phyloP scores from a whole-genome alignment of 2,113 vertebrate genomes.

The Ammospiza nelsoni region DNA sequence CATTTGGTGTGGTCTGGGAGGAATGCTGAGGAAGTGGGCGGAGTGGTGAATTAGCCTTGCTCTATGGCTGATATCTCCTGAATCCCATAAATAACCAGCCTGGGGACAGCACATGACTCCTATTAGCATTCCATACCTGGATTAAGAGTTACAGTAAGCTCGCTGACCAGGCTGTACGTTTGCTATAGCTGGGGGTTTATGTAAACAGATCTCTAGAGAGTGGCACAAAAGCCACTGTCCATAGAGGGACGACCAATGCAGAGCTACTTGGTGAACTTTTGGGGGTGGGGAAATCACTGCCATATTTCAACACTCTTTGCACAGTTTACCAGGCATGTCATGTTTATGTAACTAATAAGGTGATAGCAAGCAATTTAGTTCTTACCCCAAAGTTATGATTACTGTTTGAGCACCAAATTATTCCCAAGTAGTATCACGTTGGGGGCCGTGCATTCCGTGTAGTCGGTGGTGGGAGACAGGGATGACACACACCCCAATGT shows the following conservation, averaged over 20 bases:
- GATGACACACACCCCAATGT: neutral
- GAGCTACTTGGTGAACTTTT: neutral
- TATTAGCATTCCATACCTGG: neutral
- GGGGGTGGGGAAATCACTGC: neutral
- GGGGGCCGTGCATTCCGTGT: neutral
- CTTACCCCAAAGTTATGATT: conserved; percentile 6
- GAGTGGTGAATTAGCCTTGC: neutral
- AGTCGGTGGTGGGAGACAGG: neutral
- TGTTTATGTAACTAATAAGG: neutral
- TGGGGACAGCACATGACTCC: neutral
- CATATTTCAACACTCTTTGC: neutral
- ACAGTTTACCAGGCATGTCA: neutral
- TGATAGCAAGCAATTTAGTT: neutral
- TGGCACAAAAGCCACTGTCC: neutral
- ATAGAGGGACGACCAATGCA: neutral
- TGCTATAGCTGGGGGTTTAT: neutral
- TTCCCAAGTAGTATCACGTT: neutral
- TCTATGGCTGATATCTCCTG: neutral
- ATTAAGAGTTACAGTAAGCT: neutral
- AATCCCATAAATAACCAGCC: neutral
- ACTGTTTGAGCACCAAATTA: neutral
- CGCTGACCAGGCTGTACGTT: accelerated
- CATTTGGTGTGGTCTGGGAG: neutral
- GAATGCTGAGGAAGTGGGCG: neutral
- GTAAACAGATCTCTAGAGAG: neutral